These are phyloP conservation scores for Bombus soroeensis DNA, from an alignment of 1,140 invertebrate species.

Conservation along the genomic window DNA sequence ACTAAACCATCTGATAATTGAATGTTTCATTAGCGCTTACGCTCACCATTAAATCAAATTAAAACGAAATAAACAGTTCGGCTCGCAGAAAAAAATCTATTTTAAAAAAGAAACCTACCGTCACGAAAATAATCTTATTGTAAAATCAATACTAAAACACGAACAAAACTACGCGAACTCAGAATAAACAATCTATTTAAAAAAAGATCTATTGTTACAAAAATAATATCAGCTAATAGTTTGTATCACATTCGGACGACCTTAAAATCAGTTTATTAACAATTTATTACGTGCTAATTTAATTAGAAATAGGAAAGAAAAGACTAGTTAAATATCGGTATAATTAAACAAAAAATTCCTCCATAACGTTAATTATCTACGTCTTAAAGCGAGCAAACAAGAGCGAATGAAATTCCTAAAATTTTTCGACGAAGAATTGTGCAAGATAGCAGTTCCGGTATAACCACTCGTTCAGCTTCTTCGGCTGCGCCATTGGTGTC, in stretches of 20 bases:
- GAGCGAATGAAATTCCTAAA: neutral
- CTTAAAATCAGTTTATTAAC: too few relatives aligned
- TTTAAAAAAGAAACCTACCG: neutral
- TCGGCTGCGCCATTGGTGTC: neutral
- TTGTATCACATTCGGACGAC: neutral
- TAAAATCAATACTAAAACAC: neutral
- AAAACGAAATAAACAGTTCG: neutral
- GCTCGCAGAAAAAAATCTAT: neutral
- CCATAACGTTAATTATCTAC: neutral
- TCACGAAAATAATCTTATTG: neutral
- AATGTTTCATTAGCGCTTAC: neutral
- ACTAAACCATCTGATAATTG: neutral
- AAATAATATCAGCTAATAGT: neutral
- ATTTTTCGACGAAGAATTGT: neutral
- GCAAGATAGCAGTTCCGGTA: neutral
- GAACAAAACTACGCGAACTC: neutral
- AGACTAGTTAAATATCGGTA: neutral
- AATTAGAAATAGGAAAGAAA: neutral
- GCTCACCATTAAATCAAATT: neutral
- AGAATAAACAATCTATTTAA: neutral
- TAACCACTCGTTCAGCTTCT: slow-evolving; percentile 8
- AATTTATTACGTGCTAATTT: neutral
- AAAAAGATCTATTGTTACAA: neutral
- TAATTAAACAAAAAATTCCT: neutral
- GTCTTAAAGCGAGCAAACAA: neutral